Evolutionary conservation across 30 jellyfish, hydroid and myxozoan species (phyloP), one percentile per base, ranked within the genome.

Genomic region (Pseudorhiza aurosa): DNA sequence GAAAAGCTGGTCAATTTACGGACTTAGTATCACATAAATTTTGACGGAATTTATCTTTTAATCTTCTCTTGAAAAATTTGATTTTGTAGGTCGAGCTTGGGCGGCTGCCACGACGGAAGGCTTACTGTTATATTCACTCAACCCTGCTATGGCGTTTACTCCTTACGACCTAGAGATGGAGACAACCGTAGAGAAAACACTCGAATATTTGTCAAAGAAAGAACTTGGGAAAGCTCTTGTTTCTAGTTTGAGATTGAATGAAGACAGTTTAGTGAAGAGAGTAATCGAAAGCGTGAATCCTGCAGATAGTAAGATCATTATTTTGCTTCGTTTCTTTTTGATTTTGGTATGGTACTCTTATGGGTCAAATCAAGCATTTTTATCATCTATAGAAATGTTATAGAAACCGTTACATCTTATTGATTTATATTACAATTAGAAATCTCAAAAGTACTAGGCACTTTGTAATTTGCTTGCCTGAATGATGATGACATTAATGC

Each of bases 51-150:
- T n/a, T n/a, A n/a, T n/a, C n/a, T n/a, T n/a, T n/a, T n/a, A n/a
- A n/a, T n/a, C n/a, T 37, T 70, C 21, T 47, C 46, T 70, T 8
- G 5, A 25, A 69, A 27, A n/a, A 25, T n/a, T n/a, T n/a, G n/a
- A n/a, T 58, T 36, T 27, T 51, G 28, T 53, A 90, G 97, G 97
- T 4, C 96, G 99, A 15, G 83, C 95, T 32, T 93, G 96, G 96
- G 96, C 97, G 0, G 96, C 97, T 2, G 97, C 97, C 7, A 85
- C 99, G 22, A 85, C 99, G 10, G 99, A 93, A 58, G 99, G 99
- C 21, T 67, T 93, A 12, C 12, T 93, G 86, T 47, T 93, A 9
- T 93, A 79, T 53, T 78, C 97, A 0, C 47, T 87, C 45, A 97
- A 93, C 57, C 89, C 93, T 21, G 60, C 93, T 1, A 51, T 92